phyloP scores from a whole-genome alignment of 2,797 vertebrate genomes.

The Smutsia gigantea region DNA sequence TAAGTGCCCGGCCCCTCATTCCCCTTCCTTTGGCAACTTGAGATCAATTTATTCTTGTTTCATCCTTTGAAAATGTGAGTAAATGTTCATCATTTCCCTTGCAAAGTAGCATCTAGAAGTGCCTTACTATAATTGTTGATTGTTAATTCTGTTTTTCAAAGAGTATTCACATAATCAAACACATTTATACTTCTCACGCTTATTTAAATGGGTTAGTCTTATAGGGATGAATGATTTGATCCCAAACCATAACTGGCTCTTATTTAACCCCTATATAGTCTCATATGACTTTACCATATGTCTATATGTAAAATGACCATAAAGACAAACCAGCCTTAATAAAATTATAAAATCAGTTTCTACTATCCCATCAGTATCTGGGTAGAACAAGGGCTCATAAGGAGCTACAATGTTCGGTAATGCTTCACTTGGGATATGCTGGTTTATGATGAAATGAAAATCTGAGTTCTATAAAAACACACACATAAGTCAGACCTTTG shows the following conservation, averaged over 20 bases:
- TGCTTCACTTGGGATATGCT: neutral
- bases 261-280: neutral
- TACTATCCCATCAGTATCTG: neutral
- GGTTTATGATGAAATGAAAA: constrained; percentile 37
- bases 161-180: neutral
- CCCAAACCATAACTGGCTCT: neutral
- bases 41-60: constrained; percentile 1
- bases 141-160: constrained; percentile 28
- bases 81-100: neutral
- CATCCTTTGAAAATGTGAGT: neutral
- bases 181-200: neutral
- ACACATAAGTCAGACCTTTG: neutral
- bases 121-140: neutral
- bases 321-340: constrained; percentile 17
- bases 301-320: neutral
- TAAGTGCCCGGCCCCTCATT: neutral
- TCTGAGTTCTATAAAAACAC: neutral
- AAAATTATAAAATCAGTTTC: constrained; percentile 15
- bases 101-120: neutral
- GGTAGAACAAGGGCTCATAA: neutral
- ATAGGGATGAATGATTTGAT: neutral
- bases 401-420: neutral
- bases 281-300: neutral
- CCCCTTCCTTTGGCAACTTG: neutral
- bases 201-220: neutral